These are phyloP conservation scores for Cryptocephalus primarius DNA, from an alignment of 2,888 invertebrate genomes.

Conservation along the genomic window DNA sequence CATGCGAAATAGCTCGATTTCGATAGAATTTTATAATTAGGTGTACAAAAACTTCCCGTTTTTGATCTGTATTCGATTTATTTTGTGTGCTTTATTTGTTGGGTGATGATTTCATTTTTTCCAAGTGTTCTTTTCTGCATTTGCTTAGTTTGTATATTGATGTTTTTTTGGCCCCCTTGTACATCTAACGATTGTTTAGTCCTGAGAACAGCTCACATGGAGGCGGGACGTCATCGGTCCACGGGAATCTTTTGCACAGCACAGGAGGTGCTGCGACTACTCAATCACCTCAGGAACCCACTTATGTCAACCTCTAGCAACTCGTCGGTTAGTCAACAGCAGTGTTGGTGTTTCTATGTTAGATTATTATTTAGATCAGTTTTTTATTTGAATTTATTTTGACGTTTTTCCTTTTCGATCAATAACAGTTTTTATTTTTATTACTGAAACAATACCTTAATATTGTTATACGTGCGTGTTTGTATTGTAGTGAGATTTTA, in stretches of 20 bases:
- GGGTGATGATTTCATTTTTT: neutral
- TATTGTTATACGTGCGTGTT: neutral
- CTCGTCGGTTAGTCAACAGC: slow-evolving; percentile 41
- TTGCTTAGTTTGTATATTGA: slow-evolving; percentile 7
- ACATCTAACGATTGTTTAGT: slow-evolving; percentile 40
- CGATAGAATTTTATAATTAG: too few species aligned
- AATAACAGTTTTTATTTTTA: slow-evolving; percentile 5
- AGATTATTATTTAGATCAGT: slow-evolving; percentile 12
- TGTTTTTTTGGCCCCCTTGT: slow-evolving; percentile 31
- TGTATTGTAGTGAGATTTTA: too few species aligned
- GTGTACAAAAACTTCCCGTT: too few species aligned
- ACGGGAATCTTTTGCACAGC: slow-evolving; percentile 35
- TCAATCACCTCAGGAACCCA: slow-evolving; percentile 74
- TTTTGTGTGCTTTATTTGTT: too few species aligned
- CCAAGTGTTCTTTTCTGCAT: slow-evolving; percentile 5
- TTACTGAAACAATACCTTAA: neutral
- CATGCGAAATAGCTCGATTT: too few species aligned
- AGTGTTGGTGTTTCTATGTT: slow-evolving; percentile 33
- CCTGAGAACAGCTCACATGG: slow-evolving; percentile 36
- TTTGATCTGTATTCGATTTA: too few species aligned
- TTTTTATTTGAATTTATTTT: slow-evolving; percentile 10
- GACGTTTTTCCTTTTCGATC: slow-evolving; percentile 6
- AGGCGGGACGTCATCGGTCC: slow-evolving; percentile 33
- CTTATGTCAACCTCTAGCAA: slow-evolving; percentile 86
- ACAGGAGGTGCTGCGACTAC: slow-evolving; percentile 48